These are phyloP conservation scores for Phlogophora meticulosa DNA, from an alignment of 2,888 invertebrate genomes.

Conservation along the genomic window DNA sequence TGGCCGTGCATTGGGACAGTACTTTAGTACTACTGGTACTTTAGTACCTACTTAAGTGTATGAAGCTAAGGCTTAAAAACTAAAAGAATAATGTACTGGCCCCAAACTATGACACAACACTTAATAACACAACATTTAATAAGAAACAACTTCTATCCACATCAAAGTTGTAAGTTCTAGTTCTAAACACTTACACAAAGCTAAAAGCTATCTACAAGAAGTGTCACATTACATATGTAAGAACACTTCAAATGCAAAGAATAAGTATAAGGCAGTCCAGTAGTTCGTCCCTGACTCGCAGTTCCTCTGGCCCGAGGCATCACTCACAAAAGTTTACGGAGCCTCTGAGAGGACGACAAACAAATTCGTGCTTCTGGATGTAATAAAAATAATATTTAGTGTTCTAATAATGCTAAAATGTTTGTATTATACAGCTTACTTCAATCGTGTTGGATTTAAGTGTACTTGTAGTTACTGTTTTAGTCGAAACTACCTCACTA, in stretches of 20 bases:
- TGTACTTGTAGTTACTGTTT: constrained; percentile 14
- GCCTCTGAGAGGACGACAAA: constrained; percentile 59
- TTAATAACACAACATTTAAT: no score
- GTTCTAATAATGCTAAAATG: constrained; percentile 68
- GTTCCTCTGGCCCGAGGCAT: constrained; percentile 44
- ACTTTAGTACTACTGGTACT: no score
- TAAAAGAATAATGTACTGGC: not conserved
- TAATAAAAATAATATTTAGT: constrained; percentile 62
- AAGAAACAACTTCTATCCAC: not conserved
- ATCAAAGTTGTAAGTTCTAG: constrained; percentile 8
- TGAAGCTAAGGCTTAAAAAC: not conserved
- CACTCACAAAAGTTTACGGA: constrained; percentile 58
- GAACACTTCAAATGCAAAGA: constrained; percentile 14
- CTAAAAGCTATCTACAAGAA: not conserved
- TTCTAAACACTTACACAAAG: not conserved
- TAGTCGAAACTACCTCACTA: not conserved
- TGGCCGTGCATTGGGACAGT: no score
- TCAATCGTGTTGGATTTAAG: constrained; percentile 9
- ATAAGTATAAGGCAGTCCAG: constrained; percentile 24
- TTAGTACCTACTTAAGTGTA: no score
- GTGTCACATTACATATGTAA: constrained; percentile 8
- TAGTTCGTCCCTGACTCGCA: constrained; percentile 18
- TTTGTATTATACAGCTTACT: constrained; percentile 55
- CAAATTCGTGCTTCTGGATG: constrained; percentile 64
- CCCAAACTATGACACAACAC: constrained; percentile 10